Conservation (phyloP, 2,888 invertebrate genomes). For the Loripinus fragilis region DNA sequence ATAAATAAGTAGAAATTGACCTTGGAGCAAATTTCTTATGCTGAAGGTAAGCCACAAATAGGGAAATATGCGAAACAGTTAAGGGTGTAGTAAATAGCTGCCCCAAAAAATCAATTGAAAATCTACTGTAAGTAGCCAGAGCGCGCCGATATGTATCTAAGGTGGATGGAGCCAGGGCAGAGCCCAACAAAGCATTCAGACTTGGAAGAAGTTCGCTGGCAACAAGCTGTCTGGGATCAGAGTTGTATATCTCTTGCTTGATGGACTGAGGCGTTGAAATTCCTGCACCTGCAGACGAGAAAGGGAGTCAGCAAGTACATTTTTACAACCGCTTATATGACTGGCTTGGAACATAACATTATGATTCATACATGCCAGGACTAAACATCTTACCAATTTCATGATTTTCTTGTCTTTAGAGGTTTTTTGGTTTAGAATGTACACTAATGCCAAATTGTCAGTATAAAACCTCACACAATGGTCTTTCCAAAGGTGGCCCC, state of each 20-base stretch:
- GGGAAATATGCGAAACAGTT: no score
- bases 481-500: neutral
- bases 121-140: constrained; percentile 6
- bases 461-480: neutral
- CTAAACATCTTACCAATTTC: neutral
- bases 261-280: neutral
- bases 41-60: constrained; percentile 23
- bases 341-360: neutral
- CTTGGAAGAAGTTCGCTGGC: constrained; percentile 26
- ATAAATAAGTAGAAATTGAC: constrained; percentile 24
- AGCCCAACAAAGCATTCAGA: constrained; percentile 5
- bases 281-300: constrained; percentile 22
- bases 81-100: neutral
- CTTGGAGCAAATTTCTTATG: constrained; percentile 18
- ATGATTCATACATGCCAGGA: neutral
- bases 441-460: neutral
- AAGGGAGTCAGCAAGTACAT: constrained; percentile 20
- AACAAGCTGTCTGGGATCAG: neutral
- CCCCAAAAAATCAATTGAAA: neutral
- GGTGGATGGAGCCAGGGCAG: constrained; percentile 20
- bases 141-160: constrained; percentile 9
- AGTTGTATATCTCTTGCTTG: no score
- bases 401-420: neutral
- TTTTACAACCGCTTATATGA: constrained; percentile 9
- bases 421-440: neutral